Base-by-base conservation (phyloP, 2,113 vertebrate genomes). In the Amphiprion ocellaris region DNA sequence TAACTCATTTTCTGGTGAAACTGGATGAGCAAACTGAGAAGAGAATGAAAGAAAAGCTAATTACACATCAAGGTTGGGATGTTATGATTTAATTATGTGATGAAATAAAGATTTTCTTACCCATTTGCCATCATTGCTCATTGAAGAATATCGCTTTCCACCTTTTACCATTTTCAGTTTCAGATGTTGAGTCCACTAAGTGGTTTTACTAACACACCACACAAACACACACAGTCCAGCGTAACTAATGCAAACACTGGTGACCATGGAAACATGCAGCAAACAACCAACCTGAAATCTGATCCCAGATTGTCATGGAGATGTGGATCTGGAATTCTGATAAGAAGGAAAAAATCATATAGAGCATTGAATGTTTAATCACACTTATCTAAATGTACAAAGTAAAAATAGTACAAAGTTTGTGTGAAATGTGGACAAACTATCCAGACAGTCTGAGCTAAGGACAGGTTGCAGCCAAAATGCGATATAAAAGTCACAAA, bases 91-190 rank as follows among this genome's bases (percentile, higher is more conserved):
- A 53, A 47, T 62, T 15, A 46, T 41, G 17, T 24, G 23, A 59
- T 64, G 2, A 66, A 72, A 67, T 55, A 0, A 26, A 49, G 1
- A 26, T 3, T 58, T 67, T 58, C 94, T 95, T 87, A 97, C 96
- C 96, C 96, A 97, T 74, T 90, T 80, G 0, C 92, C 93, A 6
- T 91, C 62, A 4, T 19, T 78, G 12, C 82, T 70, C 1, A 78
- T 58, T 30, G 83, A 63, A 17, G 50, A 82, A 4, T 90, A 89
- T 59, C 21, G 55, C 1, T 67, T 56, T 49, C 84, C 81, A 50
- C 90, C 84, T 91, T 94, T 94, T 6, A 93, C 60, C 96, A 96
- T 96, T 62, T 56, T 92, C 19, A 56, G 23, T 52, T 77, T 56
- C 58, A 66, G 19, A 58, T 33, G 55, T 79, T 47, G 53, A 70